A percentile compares a stretch with the other conserved stretches of the same genome.
Evolutionary conservation across 2,888 invertebrate genomes (phyloP).

Genomic region (Leptinotarsa haldemani): DNA sequence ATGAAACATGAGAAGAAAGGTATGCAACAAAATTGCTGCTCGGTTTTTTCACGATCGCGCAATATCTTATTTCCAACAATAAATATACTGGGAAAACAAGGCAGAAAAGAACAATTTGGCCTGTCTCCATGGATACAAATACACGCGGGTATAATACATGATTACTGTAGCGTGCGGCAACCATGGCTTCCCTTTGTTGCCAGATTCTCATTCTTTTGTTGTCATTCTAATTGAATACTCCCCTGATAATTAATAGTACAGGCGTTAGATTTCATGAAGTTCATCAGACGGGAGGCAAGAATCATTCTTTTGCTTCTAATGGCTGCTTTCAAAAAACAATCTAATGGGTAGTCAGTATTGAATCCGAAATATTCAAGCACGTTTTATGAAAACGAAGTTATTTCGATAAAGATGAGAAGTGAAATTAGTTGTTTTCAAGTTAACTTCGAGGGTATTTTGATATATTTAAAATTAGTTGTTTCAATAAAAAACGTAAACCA

Average conservation of each 20-base stretch:
- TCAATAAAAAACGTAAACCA: no score
- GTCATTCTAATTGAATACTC: conserved; percentile 38
- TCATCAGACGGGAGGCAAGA: not conserved
- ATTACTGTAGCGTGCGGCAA: conserved; percentile 47
- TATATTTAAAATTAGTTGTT: no score
- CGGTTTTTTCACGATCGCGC: conserved; percentile 6
- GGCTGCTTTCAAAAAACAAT: no score
- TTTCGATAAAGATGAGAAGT: no score
- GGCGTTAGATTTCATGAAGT: not conserved
- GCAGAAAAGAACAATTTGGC: conserved; percentile 28
- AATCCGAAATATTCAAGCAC: no score
- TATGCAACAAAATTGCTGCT: conserved; percentile 13
- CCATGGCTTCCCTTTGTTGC: conserved; percentile 48
- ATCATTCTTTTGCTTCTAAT: not conserved
- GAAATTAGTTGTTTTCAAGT: no score
- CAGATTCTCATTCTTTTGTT: conserved; percentile 40
- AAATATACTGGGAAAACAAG: conserved; percentile 25
- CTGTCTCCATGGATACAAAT: conserved; percentile 42
- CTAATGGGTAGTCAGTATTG: no score
- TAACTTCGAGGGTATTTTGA: no score
- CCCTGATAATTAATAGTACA: conserved; percentile 38
- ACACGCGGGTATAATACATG: conserved; percentile 43
- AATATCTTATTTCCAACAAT: conserved; percentile 32
- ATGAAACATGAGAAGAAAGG: conserved; percentile 11
- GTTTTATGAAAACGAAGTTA: no score